Conservation (phyloP, 2,888 invertebrate species). For the Molanna angustata region DNA sequence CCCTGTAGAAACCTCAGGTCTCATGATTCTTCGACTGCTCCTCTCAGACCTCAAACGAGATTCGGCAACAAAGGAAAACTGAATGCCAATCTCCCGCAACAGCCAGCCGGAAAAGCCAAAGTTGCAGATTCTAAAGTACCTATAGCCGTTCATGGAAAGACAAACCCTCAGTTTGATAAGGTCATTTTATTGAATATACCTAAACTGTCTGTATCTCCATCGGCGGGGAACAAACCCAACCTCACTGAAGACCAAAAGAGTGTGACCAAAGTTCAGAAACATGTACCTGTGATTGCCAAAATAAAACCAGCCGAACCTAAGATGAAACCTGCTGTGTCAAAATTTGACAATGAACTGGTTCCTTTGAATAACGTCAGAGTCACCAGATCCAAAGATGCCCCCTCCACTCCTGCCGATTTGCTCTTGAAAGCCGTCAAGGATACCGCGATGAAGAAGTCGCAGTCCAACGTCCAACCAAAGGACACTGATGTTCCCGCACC, state of each 20-base stretch:
- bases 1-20: conserved; percentile 48
- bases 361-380: conserved; percentile 16
- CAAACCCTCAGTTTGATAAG: conserved; percentile 37
- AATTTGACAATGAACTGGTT: not conserved
- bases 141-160: conserved; percentile 35
- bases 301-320: conserved; percentile 17
- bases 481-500: not conserved
- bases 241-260: not conserved
- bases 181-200: conserved; percentile 45
- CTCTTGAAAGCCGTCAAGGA: conserved; percentile 20
- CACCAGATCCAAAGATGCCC: conserved; percentile 27
- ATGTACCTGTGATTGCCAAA: conserved; percentile 20
- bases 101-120: conserved; percentile 11
- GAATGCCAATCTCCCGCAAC: not conserved
- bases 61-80: conserved; percentile 32
- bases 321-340: not conserved
- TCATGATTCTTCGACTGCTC: conserved; percentile 44
- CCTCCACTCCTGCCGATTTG: conserved; percentile 18
- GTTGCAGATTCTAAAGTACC: conserved; percentile 26
- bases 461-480: not conserved
- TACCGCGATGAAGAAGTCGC: conserved; percentile 11
- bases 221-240: not conserved
- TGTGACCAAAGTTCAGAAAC: conserved; percentile 21
- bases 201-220: conserved; percentile 27
- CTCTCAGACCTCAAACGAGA: conserved; percentile 42